Percentiles rank a stretch among this genome's conserved stretches.
phyloP scores from a whole-genome alignment of 2,113 vertebrate genomes.

The Phaethornis superciliosus region DNA sequence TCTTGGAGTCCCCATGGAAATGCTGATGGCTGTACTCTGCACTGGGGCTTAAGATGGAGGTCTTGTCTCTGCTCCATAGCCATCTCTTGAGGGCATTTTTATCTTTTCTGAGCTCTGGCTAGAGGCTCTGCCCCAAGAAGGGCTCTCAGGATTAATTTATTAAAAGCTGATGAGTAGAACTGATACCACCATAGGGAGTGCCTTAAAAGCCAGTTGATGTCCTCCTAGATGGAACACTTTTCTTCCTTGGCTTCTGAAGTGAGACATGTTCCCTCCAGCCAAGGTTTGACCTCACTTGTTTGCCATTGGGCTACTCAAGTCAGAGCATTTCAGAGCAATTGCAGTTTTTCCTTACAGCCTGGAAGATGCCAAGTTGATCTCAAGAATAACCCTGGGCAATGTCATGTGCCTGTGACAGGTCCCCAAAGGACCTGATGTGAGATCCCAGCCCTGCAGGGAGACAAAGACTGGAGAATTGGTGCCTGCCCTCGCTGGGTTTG shows the following conservation, averaged over 20 bases:
- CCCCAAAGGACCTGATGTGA: neutral
- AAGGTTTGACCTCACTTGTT: neutral
- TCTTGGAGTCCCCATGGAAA: neutral
- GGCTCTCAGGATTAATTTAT: neutral
- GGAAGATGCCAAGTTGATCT: neutral
- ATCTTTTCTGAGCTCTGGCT: neutral
- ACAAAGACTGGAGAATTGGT: neutral
- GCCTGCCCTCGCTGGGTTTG: neutral
- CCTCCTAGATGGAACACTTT: neutral
- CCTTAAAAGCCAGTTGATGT: neutral
- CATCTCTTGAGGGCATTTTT: neutral
- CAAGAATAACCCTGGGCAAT: neutral
- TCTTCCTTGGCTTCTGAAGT: neutral
- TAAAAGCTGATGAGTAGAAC: neutral
- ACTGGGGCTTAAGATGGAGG: neutral
- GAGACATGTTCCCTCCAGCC: neutral
- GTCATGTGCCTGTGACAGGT: neutral
- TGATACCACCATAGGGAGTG: neutral
- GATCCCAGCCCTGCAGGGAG: neutral
- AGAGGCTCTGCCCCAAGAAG: neutral
- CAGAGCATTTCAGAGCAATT: neutral
- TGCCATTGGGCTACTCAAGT: neutral
- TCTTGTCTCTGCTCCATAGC: neutral
- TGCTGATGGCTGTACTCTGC: neutral
- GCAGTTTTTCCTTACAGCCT: conserved; percentile 5